phyloP scores from a whole-genome alignment of 2,113 vertebrate species.

The Zosterops borbonicus region DNA sequence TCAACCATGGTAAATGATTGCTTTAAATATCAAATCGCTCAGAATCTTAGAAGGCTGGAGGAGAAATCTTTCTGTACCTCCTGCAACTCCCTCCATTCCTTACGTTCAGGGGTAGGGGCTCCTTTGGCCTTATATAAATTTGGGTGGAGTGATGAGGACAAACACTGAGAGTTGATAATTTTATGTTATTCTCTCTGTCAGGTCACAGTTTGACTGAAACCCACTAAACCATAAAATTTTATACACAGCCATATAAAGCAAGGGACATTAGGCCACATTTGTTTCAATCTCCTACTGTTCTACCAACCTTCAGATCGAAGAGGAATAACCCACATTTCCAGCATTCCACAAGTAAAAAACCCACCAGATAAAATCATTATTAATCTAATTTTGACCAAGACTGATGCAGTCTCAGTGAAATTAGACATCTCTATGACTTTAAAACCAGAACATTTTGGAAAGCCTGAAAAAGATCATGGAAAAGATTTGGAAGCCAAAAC shows the following conservation, averaged over 20 bases:
- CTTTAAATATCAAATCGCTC: background rate
- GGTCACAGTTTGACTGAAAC: background rate
- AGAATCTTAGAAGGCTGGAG: background rate
- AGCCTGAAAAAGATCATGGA: background rate
- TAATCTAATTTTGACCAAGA: background rate
- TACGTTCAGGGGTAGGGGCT: accelerated
- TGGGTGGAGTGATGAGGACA: background rate
- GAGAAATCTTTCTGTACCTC: background rate
- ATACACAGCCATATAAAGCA: background rate
- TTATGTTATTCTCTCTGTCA: background rate
- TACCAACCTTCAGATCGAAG: background rate
- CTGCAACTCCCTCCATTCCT: accelerated
- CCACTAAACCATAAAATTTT: background rate
- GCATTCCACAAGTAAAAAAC: background rate
- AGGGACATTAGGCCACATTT: background rate
- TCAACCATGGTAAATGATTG: background rate
- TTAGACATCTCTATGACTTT: background rate
- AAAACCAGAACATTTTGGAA: background rate
- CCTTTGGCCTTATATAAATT: background rate
- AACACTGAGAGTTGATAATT: background rate
- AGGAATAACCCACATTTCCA: background rate
- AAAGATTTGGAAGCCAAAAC: background rate
- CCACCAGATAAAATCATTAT: background rate
- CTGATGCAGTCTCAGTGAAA: background rate
- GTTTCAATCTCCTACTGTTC: background rate